A percentile compares a stretch with the other conserved stretches of the same genome.
phyloP scores from a whole-genome alignment of 1,140 invertebrate genomes.

The Pseudobourletiella spinata region DNA sequence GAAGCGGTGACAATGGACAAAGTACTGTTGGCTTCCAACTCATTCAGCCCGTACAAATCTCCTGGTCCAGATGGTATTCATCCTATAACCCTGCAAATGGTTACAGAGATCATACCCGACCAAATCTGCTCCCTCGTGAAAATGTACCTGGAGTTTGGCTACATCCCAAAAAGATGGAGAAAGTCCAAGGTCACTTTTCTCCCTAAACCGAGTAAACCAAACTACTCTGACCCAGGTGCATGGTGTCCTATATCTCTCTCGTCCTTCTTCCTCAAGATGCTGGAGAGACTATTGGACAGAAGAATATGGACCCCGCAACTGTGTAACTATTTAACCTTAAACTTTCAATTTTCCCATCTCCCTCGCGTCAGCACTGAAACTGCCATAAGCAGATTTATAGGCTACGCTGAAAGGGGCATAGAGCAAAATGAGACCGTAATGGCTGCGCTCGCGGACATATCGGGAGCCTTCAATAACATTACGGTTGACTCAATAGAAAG shows the following conservation, averaged over 20 bases:
- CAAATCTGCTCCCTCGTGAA: background rate
- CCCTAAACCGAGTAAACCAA: slow-evolving; percentile 22
- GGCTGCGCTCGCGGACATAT: slow-evolving; percentile 8
- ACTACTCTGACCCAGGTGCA: background rate
- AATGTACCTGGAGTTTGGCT: slow-evolving; percentile 17
- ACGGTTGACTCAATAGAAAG: background rate
- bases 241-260: slow-evolving; percentile 28
- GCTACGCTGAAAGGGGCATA: background rate
- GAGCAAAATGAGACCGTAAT: background rate
- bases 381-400: background rate
- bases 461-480: slow-evolving; percentile 17
- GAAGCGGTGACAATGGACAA: background rate
- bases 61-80: slow-evolving; percentile 20
- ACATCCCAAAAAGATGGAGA: slow-evolving; percentile 12
- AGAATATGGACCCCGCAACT: slow-evolving; percentile 8
- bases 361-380: background rate
- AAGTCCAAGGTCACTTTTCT: slow-evolving; percentile 14
- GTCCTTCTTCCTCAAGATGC: slow-evolving; percentile 20
- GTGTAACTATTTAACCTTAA: background rate
- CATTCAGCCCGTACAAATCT: slow-evolving; percentile 13
- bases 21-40: slow-evolving; percentile 5
- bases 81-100: slow-evolving; percentile 15
- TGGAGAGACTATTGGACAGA: slow-evolving; percentile 20
- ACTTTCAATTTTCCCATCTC: slow-evolving; percentile 11
- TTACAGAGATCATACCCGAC: background rate